These are phyloP conservation scores for Malacoraja senta DNA, from an alignment of 2,797 vertebrate genomes.

Conservation along the genomic window DNA sequence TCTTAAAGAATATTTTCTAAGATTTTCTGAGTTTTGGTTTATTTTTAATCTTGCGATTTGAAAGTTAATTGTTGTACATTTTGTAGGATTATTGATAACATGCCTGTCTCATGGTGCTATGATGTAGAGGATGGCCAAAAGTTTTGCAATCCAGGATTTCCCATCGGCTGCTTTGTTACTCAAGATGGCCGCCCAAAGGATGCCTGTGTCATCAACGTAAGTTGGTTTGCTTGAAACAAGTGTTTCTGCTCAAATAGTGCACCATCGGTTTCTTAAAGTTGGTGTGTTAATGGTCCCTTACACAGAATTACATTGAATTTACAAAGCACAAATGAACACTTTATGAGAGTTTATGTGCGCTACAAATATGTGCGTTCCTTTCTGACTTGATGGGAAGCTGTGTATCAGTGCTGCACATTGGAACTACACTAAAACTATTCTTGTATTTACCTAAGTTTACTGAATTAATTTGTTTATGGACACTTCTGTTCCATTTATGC, in stretches of 20 bases:
- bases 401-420: background rate
- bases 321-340: background rate
- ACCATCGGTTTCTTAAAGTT: background rate
- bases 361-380: background rate
- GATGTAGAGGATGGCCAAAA: conserved; percentile 73
- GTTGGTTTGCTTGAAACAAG: conserved; percentile 45
- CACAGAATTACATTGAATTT: background rate
- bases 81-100: conserved; percentile 83
- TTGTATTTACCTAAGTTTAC: background rate
- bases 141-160: conserved; percentile 84
- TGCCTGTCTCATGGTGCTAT: conserved; percentile 87
- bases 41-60: background rate
- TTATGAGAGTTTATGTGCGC: background rate
- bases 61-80: background rate
- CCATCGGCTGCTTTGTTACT: conserved; percentile 76
- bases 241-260: background rate
- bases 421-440: background rate
- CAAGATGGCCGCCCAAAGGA: conserved; percentile 67
- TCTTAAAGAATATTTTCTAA: background rate
- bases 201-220: conserved; percentile 80
- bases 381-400: too few relatives aligned
- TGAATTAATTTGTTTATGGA: background rate
- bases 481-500: too few relatives aligned
- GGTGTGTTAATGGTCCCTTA: background rate
- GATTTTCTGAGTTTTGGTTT: background rate